Evolutionary conservation across 1,140 invertebrate species (phyloP).

Genomic region (Hermatobates lingyangjiaoensis): DNA sequence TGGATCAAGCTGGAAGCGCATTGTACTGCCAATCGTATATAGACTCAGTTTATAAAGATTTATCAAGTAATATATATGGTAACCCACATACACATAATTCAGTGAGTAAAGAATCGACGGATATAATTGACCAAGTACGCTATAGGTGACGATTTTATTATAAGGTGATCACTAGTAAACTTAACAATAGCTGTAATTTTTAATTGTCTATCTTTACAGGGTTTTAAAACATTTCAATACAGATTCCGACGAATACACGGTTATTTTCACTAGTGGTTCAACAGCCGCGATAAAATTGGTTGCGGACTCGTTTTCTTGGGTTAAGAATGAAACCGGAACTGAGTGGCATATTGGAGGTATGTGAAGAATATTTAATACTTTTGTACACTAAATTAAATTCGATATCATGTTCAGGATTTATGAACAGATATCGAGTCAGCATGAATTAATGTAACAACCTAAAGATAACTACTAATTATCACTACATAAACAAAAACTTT

Average conservation of each 20-base stretch:
- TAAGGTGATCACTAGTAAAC: neutral
- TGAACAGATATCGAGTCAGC: too few species aligned
- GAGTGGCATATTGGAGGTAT: neutral
- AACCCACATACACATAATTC: slow-evolving; percentile 66
- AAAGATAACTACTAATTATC: too few species aligned
- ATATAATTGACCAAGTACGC: slow-evolving; percentile 62
- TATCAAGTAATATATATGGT: slow-evolving; percentile 51
- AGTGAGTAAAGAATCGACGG: slow-evolving; percentile 51
- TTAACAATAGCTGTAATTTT: neutral
- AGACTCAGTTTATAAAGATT: slow-evolving; percentile 37
- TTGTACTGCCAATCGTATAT: slow-evolving; percentile 63
- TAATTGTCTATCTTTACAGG: slow-evolving; percentile 29
- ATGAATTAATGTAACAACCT: too few species aligned
- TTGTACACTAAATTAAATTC: neutral
- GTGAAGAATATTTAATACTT: neutral
- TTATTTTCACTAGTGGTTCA: slow-evolving; percentile 82
- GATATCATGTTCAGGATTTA: neutral
- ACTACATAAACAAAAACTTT: too few species aligned
- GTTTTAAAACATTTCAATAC: slow-evolving; percentile 73
- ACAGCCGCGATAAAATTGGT: slow-evolving; percentile 67
- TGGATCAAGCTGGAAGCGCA: slow-evolving; percentile 80
- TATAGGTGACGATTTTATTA: slow-evolving; percentile 34
- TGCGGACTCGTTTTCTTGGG: slow-evolving; percentile 59
- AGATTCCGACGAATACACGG: slow-evolving; percentile 51
- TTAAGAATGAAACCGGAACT: neutral